phyloP scores from a whole-genome alignment of 2,888 invertebrate genomes.

The Loripinus fragilis region DNA sequence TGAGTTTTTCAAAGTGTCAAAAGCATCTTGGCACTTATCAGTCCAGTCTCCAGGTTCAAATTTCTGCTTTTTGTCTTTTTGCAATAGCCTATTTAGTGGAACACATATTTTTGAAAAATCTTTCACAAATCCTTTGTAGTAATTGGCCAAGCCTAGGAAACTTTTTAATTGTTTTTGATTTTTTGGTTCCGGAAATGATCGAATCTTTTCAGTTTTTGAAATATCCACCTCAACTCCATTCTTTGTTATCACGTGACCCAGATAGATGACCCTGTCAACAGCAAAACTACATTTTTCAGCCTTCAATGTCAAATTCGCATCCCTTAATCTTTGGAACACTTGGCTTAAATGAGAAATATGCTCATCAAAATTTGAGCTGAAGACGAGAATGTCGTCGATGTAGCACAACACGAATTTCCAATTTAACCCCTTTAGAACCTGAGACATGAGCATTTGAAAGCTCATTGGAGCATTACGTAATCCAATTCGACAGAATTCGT shows the following conservation, averaged over 20 bases:
- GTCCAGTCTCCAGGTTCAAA: slow-evolving; percentile 30
- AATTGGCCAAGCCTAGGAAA: slow-evolving; percentile 52
- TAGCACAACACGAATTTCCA: slow-evolving; percentile 64
- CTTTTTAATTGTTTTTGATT: slow-evolving; percentile 36
- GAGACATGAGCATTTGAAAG: slow-evolving; percentile 57
- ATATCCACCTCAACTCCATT: slow-evolving; percentile 44
- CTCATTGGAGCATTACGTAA: slow-evolving; percentile 53
- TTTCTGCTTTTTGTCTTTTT: slow-evolving; percentile 32
- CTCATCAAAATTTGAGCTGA: slow-evolving; percentile 54
- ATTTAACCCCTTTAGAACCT: slow-evolving; percentile 56
- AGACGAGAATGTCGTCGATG: slow-evolving; percentile 60
- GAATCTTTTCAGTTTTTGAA: slow-evolving; percentile 32
- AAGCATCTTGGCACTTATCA: slow-evolving; percentile 33
- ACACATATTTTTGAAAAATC: slow-evolving; percentile 43
- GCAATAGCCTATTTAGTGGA: slow-evolving; percentile 48
- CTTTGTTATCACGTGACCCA: slow-evolving; percentile 26
- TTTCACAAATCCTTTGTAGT: slow-evolving; percentile 54
- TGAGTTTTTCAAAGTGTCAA: slow-evolving; percentile 33
- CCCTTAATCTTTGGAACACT: slow-evolving; percentile 47
- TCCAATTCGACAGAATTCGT: slow-evolving; percentile 43
- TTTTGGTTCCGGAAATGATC: slow-evolving; percentile 38
- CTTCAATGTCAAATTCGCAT: slow-evolving; percentile 53
- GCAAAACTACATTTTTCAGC: slow-evolving; percentile 60
- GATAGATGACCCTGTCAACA: slow-evolving; percentile 19
- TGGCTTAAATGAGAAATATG: slow-evolving; percentile 52